Evolutionary conservation across 2,888 invertebrate genomes (phyloP).

Genomic region (Hetaerina titia): DNA sequence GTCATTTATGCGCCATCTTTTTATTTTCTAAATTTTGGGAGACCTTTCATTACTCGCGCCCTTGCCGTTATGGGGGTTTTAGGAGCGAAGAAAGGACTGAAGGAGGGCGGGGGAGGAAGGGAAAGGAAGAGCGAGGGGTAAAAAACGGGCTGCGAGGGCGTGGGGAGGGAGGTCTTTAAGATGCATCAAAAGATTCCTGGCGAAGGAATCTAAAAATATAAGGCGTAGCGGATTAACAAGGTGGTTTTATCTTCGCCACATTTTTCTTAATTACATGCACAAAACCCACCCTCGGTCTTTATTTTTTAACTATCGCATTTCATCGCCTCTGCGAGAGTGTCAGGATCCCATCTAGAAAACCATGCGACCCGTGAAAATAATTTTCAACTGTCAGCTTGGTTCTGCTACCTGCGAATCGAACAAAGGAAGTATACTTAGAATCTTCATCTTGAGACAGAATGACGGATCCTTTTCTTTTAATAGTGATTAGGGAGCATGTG

Average conservation of each 20-base stretch:
- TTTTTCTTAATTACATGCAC: not conserved
- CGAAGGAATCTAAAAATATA: slow-evolving; percentile 18
- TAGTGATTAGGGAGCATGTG: not conserved
- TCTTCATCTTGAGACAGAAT: not conserved
- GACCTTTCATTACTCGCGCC: slow-evolving; percentile 44
- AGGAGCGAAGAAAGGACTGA: not conserved
- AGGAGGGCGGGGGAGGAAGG: not conserved
- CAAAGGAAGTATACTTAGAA: not conserved
- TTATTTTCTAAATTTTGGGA: slow-evolving; percentile 25
- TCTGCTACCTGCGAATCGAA: not conserved
- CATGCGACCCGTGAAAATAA: not conserved
- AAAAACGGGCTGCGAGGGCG: not conserved
- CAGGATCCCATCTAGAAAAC: not conserved
- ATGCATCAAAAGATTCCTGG: not conserved
- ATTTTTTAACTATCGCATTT: not conserved
- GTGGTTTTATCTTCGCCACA: not conserved
- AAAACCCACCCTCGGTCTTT: not conserved
- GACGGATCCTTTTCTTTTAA: not conserved
- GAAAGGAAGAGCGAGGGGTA: too few relatives aligned
- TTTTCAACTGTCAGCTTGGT: not conserved
- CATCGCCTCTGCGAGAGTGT: not conserved
- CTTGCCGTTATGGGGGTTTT: not conserved
- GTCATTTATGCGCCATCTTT: slow-evolving; percentile 33
- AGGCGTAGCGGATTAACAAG: slow-evolving; percentile 15
- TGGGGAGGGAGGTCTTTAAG: not conserved